Conservation (phyloP, 2,888 invertebrate genomes). For the Thumatha senex region DNA sequence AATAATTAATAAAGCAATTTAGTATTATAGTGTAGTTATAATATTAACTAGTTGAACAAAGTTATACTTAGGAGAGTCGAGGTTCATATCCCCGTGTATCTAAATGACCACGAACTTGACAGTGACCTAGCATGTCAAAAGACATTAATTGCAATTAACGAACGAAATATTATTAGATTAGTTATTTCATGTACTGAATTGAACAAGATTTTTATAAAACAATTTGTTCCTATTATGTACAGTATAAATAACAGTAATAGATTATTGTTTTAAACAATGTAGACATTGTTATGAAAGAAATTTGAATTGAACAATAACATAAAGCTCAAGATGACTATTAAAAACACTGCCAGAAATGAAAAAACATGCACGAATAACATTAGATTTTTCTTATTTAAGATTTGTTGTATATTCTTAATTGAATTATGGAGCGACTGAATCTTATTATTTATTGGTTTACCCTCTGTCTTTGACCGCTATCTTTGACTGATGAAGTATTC, state of each 20-base stretch:
- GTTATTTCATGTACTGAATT: slow-evolving; percentile 4
- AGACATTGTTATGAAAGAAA: background rate
- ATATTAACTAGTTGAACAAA: slow-evolving; percentile 49
- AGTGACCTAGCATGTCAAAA: slow-evolving; percentile 67
- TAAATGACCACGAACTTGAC: slow-evolving; percentile 28
- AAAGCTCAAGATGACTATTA: slow-evolving; percentile 31
- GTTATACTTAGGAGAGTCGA: slow-evolving; percentile 39
- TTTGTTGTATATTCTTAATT: slow-evolving; percentile 21
- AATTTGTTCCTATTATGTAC: slow-evolving; percentile 7
- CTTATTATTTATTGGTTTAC: slow-evolving; percentile 22
- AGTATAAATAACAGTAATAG: slow-evolving; percentile 1
- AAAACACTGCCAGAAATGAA: slow-evolving; percentile 31
- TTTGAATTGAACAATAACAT: background rate
- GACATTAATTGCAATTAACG: slow-evolving; percentile 51
- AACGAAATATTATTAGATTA: slow-evolving; percentile 29
- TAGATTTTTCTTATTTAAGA: slow-evolving; percentile 9
- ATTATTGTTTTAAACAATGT: slow-evolving; percentile 1
- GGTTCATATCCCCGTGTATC: slow-evolving; percentile 22
- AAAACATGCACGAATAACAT: slow-evolving; percentile 11
- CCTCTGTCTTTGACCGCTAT: slow-evolving; percentile 8
- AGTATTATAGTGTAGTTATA: slow-evolving; percentile 60
- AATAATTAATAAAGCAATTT: slow-evolving; percentile 67
- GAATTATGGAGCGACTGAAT: slow-evolving; percentile 34
- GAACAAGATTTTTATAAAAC: background rate
- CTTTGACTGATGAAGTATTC: slow-evolving; percentile 14